phyloP scores from a whole-genome alignment of 2,113 vertebrate species.

The Anseranas semipalmata region DNA sequence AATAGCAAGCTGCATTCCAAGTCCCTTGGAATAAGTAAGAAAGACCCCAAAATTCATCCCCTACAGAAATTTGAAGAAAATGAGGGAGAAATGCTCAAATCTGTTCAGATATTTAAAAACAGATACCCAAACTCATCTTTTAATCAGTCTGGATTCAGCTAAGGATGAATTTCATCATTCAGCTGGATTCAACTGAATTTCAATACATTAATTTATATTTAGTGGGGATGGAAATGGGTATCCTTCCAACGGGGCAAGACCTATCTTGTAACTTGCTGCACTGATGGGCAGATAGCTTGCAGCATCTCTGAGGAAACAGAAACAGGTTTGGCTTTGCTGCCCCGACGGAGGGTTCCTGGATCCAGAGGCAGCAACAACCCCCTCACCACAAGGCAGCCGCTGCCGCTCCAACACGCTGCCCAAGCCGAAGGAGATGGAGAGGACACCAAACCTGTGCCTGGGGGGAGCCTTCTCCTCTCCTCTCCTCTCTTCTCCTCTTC shows the following conservation, averaged over 20 bases:
- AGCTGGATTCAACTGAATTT: neutral
- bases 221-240: neutral
- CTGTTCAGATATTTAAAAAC: neutral
- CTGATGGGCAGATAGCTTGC: neutral
- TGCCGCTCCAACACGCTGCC: neutral
- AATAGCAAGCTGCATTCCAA: neutral
- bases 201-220: neutral
- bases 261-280: neutral
- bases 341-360: neutral
- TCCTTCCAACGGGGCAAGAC: neutral
- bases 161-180: neutral
- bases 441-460: neutral
- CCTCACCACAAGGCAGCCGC: neutral
- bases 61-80: neutral
- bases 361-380: neutral
- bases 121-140: neutral
- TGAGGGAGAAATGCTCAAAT: neutral
- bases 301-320: neutral
- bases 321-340: neutral
- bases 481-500: neutral
- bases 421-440: neutral
- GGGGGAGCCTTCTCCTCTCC: neutral
- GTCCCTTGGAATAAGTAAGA: neutral
- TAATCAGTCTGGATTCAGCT: neutral
- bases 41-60: neutral